phyloP scores from a whole-genome alignment of 2,113 vertebrate genomes.

The Lichenostomus cassidix region DNA sequence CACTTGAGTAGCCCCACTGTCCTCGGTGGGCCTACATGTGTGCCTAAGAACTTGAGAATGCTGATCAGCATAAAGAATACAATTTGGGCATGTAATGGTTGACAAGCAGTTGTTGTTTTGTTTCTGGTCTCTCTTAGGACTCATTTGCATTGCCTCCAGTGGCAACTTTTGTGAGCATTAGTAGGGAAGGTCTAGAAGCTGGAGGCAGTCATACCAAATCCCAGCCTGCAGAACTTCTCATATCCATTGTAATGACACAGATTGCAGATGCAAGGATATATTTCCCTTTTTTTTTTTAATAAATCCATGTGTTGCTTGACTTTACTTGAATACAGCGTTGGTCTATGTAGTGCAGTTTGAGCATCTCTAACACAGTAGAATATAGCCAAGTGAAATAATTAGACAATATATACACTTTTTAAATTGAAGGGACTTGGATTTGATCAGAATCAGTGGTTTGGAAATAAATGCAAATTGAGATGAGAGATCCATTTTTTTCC shows the following conservation, averaged over 20 bases:
- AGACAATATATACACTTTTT: background rate
- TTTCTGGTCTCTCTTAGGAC: slow-evolving; percentile 59
- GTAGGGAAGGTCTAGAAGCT: slow-evolving; percentile 32
- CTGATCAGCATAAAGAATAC: slow-evolving; percentile 55
- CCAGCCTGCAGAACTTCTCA: background rate
- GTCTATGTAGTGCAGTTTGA: background rate
- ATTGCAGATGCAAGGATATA: background rate
- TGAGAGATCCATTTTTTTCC: background rate
- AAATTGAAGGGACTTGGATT: background rate
- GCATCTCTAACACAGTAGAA: background rate
- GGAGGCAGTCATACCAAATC: slow-evolving; percentile 25
- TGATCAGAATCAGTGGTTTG: background rate
- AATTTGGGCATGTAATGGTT: slow-evolving; percentile 60
- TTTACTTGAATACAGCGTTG: background rate
- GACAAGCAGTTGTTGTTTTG: slow-evolving; percentile 61
- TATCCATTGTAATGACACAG: background rate
- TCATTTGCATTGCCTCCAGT: slow-evolving; percentile 59
- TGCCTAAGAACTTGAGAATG: slow-evolving; percentile 59
- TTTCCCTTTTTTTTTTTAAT: background rate
- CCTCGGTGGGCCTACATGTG: slow-evolving; percentile 11
- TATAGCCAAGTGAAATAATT: background rate
- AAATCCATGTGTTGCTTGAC: too few species aligned
- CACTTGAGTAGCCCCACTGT: slow-evolving; percentile 52
- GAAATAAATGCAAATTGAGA: background rate
- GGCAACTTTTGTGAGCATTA: slow-evolving; percentile 40